These are phyloP conservation scores for Cyrtonyx montezumae DNA, from an alignment of 2,113 vertebrate genomes.

Conservation along the genomic window DNA sequence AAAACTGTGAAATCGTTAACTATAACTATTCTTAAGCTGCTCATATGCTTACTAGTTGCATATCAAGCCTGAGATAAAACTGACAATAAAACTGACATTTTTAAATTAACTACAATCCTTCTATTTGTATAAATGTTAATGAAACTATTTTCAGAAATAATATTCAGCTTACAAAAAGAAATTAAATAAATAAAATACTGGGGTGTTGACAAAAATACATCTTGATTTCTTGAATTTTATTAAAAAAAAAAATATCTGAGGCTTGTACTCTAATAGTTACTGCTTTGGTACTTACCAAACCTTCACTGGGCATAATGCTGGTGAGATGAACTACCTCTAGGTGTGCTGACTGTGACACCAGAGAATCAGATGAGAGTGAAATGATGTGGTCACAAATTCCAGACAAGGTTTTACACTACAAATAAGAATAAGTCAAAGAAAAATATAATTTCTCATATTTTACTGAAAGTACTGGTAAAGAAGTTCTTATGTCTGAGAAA, in stretches of 20 bases:
- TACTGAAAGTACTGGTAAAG: background rate
- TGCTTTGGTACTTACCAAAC: conserved; percentile 83
- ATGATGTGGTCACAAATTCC: conserved; percentile 96
- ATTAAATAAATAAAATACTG: background rate
- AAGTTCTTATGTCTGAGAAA: background rate
- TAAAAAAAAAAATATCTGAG: background rate
- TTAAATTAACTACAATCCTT: background rate
- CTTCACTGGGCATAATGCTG: conserved; percentile 90
- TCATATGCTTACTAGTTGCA: background rate
- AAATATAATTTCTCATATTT: background rate
- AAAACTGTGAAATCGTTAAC: background rate
- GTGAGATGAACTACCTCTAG: conserved; percentile 87
- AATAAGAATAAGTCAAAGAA: conserved; percentile 18
- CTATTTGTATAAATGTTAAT: background rate
- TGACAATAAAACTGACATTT: background rate
- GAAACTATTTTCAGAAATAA: background rate
- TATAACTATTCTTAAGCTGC: background rate
- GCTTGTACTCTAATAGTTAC: background rate
- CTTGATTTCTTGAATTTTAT: background rate
- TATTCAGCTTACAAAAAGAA: background rate
- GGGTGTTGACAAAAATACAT: background rate
- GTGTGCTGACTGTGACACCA: conserved; percentile 88
- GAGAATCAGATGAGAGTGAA: conserved; percentile 89
- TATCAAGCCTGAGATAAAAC: background rate
- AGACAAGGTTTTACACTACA: conserved; percentile 91